Evolutionary conservation across 1,140 invertebrate species (phyloP), one percentile per base, ranked within the genome.

Genomic region (Sycophaga agraensis): DNA sequence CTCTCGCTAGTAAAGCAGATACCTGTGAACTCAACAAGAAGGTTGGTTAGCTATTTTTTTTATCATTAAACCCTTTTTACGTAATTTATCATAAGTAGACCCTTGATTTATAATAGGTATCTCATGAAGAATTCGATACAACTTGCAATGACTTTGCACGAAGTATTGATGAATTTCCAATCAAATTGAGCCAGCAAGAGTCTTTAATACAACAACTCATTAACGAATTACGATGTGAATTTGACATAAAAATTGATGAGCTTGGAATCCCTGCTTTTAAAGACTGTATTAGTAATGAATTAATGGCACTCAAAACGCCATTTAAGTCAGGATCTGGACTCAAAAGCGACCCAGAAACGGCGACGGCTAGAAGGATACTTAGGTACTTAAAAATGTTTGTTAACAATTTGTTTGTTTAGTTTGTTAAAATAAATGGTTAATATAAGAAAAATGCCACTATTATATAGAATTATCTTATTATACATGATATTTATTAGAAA

Each of bases 1-100:
- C 86, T 1, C 76, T 90, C 60, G 86, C 87, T 0, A 86, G 88
- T 19, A 91, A 91, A 75, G 88, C 88, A 0, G 88, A 90, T 69
- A 76, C 86, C 42, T 79, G 82, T 2, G 76, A 84, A 56, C 75
- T 90, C 43, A 84, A 87, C 21, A 82, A 84, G 3, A 91, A 91
- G 68, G 74, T 75, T 43, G 9, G 43, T 9, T 39, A 56, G 43
- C n/a, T 39, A 40, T 58, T 42, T 1, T 39, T 26, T 1, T 12
- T 22, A 16, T 21, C 9, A 42, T 51, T 26, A 19, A n/a, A 53
- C 14, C 11, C 26, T 4, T 22, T 8, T 9, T 55, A 1, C 17
- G 11, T 6, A 3, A 37, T 21, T 17, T 54, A 12, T 35, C 31
- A 8, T n/a, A 28, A 43, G 34, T 14, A 24, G 4, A 42, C 26